Evolutionary conservation across 2,888 invertebrate genomes (phyloP), one percentile per base, ranked within the genome.

Genomic region (Caenorhabditis macrosperma): DNA sequence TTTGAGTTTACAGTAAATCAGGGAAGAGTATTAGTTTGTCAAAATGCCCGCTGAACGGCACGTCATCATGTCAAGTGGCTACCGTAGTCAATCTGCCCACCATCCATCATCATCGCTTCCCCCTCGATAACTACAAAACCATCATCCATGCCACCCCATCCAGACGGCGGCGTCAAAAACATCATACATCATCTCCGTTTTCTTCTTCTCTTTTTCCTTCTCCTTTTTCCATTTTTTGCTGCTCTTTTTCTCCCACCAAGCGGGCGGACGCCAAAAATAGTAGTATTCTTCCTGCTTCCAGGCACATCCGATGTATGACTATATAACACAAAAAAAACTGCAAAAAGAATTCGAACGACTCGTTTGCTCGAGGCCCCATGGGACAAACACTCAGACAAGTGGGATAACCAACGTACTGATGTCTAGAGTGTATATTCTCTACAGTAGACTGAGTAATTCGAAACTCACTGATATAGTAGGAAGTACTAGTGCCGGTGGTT

Each of bases 401-500:
- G n/a, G n/a, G n/a, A n/a, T n/a, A n/a, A n/a, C n/a, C n/a, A n/a
- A n/a, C n/a, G n/a, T n/a, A 33, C 33, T 33, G 38, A 38, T 38
- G 5, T 38, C 7, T n/a, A n/a, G n/a, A n/a, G n/a, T 5, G 38
- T 2, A 38, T 2, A 38, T 5, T 7, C 6, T 3, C 48, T 48
- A 48, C 48, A 22, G 48, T 48, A 48, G 22, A 46, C 46, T 10
- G 20, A 6, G 4, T 9, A 15, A 4, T n/a, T 10, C 20, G 7
- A 24, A 17, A 17, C 68, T 60, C 28, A 72, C 61, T 1, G 67
- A 35, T 5, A 72, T 72, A n/a, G 67, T 72, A 3, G 78, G 67
- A 4, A 78, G 30, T 2, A 78, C 67, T 3, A 78, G 44, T 28
- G 66, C 61, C n/a, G 78, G 72, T 20, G 78, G 72, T 61, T 78